Percentiles rank a stretch among this genome's conserved stretches.
Evolutionary conservation across 2,888 invertebrate species (phyloP).

Genomic region (Temnothorax ravouxi): DNA sequence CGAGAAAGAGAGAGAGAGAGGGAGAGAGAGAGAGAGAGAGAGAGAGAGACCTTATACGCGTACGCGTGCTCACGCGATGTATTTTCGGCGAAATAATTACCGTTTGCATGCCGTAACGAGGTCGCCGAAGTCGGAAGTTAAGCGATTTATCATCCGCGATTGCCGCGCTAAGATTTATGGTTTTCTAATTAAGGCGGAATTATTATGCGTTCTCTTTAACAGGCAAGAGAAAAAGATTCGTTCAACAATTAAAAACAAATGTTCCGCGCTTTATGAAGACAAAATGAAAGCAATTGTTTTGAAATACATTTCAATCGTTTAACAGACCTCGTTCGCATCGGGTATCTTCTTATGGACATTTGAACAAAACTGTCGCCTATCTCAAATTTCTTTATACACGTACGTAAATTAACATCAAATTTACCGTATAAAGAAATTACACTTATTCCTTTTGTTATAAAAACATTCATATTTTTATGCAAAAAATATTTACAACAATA

Average conservation of each 20-base stretch:
- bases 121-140: slow-evolving; percentile 26
- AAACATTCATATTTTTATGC: background rate
- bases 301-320: slow-evolving; percentile 29
- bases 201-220: background rate
- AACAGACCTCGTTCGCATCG: background rate
- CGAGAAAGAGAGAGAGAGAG: no score
- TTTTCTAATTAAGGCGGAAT: slow-evolving; percentile 38
- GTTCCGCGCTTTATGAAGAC: slow-evolving; percentile 10
- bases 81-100: slow-evolving; percentile 61
- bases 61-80: background rate
- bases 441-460: background rate
- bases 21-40: background rate
- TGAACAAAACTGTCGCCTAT: background rate
- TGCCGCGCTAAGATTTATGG: slow-evolving; percentile 10
- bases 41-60: background rate
- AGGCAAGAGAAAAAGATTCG: background rate
- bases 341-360: background rate
- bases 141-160: slow-evolving; percentile 50
- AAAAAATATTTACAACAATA: background rate
- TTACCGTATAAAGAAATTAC: background rate
- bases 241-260: slow-evolving; percentile 14
- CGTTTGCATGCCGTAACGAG: slow-evolving; percentile 53
- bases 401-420: background rate
- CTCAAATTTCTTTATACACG: background rate
- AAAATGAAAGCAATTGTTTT: background rate